These are phyloP conservation scores for Epinotia bilunana DNA, from an alignment of 2,888 invertebrate genomes.

Conservation along the genomic window DNA sequence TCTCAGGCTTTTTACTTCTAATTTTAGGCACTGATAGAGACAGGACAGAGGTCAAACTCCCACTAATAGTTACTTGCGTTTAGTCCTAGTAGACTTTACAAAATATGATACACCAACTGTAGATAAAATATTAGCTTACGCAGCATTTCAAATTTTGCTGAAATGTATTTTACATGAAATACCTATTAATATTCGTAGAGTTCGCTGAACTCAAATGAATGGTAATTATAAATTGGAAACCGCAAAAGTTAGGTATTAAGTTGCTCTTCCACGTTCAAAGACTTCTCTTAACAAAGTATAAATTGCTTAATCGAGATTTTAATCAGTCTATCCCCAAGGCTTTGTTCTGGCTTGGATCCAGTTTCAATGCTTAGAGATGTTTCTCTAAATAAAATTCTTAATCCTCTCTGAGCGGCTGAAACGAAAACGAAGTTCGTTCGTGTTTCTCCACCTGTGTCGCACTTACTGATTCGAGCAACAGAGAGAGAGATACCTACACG, in stretches of 20 bases:
- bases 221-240: constrained; percentile 2
- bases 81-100: too few species aligned
- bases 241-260: background rate
- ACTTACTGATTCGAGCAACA: too few species aligned
- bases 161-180: background rate
- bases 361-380: background rate
- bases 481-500: too few species aligned
- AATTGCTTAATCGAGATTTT: background rate
- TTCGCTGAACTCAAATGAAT: constrained; percentile 13
- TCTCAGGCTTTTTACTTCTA: too few species aligned
- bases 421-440: too few species aligned
- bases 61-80: too few species aligned
- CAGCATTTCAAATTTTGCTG: background rate
- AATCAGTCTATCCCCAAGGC: background rate
- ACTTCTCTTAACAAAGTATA: background rate
- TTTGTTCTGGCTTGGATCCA: background rate
- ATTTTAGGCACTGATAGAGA: too few species aligned
- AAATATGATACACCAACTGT: too few species aligned
- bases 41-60: too few species aligned
- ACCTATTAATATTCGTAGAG: background rate
- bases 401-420: background rate
- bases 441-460: too few species aligned
- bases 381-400: background rate
- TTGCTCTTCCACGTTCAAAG: background rate
- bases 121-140: background rate